phyloP scores from a whole-genome alignment of 2,888 invertebrate species.

The Trichopria drosophilae region DNA sequence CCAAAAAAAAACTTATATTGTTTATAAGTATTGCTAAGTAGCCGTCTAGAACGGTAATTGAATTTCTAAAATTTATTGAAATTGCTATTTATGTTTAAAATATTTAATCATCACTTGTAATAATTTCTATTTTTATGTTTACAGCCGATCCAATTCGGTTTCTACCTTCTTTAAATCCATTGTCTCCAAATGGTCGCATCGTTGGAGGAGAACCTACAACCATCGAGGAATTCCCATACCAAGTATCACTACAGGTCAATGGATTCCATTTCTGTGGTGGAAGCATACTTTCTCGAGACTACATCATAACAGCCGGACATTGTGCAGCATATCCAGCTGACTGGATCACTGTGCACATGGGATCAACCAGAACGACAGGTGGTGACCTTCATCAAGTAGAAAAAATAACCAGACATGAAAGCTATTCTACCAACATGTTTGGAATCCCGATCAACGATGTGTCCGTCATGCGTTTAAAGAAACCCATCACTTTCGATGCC shows the following conservation, averaged over 20 bases:
- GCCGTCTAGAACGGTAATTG: too few relatives aligned
- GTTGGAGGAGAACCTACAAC: slow-evolving; percentile 60
- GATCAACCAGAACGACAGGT: not conserved
- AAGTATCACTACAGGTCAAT: slow-evolving; percentile 56
- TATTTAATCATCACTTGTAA: too few relatives aligned
- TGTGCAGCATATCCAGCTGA: slow-evolving; percentile 4
- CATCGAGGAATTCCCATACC: slow-evolving; percentile 60
- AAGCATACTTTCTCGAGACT: slow-evolving; percentile 58
- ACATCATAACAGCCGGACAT: slow-evolving; percentile 60
- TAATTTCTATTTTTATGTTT: too few relatives aligned
- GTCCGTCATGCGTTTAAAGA: slow-evolving; percentile 60
- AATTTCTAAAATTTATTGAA: too few relatives aligned
- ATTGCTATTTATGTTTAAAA: too few relatives aligned
- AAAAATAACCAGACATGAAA: slow-evolving; percentile 27
- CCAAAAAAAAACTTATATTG: too few relatives aligned
- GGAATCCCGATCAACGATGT: slow-evolving; percentile 57
- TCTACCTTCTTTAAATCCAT: slow-evolving; percentile 7
- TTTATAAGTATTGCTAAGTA: too few relatives aligned
- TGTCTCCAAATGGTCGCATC: slow-evolving; percentile 47
- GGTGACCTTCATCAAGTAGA: slow-evolving; percentile 24
- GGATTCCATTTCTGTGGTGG: slow-evolving; percentile 61
- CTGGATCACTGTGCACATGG: not conserved
- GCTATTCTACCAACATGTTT: not conserved
- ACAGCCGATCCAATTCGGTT: not conserved
- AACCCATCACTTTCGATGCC: slow-evolving; percentile 58